Conservation (phyloP, 2,888 invertebrate genomes). For the Pristionchus fissidentatus region DNA sequence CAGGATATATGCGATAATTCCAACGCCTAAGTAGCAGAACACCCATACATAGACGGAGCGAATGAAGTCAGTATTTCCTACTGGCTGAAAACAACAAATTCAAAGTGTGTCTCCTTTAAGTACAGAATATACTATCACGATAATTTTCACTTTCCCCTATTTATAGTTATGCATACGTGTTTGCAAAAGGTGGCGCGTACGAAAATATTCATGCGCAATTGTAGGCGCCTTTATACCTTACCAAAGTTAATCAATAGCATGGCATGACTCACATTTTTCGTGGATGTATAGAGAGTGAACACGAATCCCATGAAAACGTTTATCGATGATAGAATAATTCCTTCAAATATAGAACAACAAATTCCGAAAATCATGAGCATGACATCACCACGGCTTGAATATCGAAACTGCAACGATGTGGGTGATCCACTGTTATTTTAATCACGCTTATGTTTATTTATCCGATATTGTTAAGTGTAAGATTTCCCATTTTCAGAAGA, state of each 20-base stretch:
- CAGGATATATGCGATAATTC: not conserved
- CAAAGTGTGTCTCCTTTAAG: not conserved
- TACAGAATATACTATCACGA: too few relatives aligned
- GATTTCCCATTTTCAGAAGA: not conserved
- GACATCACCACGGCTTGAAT: not conserved
- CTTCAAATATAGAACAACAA: not conserved
- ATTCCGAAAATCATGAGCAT: not conserved
- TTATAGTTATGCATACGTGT: too few relatives aligned
- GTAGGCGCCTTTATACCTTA: too few relatives aligned
- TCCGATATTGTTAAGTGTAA: not conserved
- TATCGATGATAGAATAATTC: not conserved
- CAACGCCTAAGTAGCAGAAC: not conserved
- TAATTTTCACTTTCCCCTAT: too few relatives aligned
- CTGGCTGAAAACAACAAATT: not conserved
- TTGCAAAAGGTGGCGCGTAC: too few relatives aligned
- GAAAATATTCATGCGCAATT: too few relatives aligned
- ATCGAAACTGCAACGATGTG: conserved; percentile 14
- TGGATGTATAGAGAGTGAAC: not conserved
- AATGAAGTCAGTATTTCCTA: conserved; percentile 25
- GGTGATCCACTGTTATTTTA: too few relatives aligned
- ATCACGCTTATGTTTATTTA: too few relatives aligned
- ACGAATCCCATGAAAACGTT: not conserved
- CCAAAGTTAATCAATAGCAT: too few relatives aligned
- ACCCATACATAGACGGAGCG: not conserved
- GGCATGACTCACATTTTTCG: not conserved